Percentiles rank a stretch among this genome's conserved stretches.
These are phyloP conservation scores for Sebastes cheni DNA, from an alignment of 2,797 vertebrate genomes.

Conservation along the genomic window DNA sequence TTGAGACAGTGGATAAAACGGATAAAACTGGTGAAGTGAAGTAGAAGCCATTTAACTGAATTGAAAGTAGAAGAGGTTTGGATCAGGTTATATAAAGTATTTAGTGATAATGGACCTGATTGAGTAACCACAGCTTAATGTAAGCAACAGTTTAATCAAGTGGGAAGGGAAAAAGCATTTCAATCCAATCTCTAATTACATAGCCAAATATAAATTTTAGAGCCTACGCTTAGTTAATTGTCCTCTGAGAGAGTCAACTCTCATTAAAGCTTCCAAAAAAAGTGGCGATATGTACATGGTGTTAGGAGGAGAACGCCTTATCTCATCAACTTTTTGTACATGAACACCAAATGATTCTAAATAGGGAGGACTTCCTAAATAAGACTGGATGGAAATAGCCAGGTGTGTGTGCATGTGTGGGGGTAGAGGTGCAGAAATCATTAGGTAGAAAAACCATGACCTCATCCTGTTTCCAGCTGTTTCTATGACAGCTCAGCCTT, in stretches of 20 bases:
- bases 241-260: neutral
- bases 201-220: slow-evolving; percentile 26
- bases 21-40: neutral
- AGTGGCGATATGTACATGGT: neutral
- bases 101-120: slow-evolving; percentile 35
- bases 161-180: slow-evolving; percentile 24
- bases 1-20: neutral
- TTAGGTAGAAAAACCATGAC: slow-evolving; percentile 16
- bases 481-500: slow-evolving; percentile 51
- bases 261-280: slow-evolving; percentile 35
- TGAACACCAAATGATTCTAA: neutral
- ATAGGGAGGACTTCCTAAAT: neutral
- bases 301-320: neutral
- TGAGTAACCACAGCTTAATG: slow-evolving; percentile 45
- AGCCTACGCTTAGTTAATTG: slow-evolving; percentile 38
- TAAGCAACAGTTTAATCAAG: slow-evolving; percentile 39
- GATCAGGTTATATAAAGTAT: slow-evolving; percentile 55
- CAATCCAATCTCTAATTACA: slow-evolving; percentile 46
- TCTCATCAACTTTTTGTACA: neutral
- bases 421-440: neutral
- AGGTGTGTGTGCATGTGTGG: neutral
- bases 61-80: slow-evolving; percentile 17
- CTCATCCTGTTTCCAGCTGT: slow-evolving; percentile 39
- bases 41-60: neutral
- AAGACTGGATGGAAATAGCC: neutral